Percentiles rank a stretch among this genome's conserved stretches.
phyloP scores from a whole-genome alignment of 2,797 vertebrate species.

The Alectoris magna region DNA sequence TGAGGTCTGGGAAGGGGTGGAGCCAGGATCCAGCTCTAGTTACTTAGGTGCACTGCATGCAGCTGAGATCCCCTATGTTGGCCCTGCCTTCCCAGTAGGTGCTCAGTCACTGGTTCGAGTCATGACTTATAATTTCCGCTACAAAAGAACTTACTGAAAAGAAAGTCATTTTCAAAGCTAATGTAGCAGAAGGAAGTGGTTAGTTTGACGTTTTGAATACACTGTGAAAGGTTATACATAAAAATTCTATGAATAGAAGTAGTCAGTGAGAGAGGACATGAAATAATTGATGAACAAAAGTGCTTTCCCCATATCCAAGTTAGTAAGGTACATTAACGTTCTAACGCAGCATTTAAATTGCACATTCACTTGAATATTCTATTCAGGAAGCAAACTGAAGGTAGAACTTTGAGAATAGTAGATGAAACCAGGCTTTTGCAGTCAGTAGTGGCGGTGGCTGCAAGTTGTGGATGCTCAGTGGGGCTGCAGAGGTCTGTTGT shows the following conservation, averaged over 20 bases:
- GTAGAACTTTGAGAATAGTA: not conserved
- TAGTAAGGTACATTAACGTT: not conserved
- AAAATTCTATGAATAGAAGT: not conserved
- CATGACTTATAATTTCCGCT: too few species aligned
- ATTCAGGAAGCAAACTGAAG: not conserved
- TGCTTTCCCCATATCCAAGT: not conserved
- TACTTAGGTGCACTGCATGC: too few species aligned
- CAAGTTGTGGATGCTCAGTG: not conserved
- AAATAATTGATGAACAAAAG: not conserved
- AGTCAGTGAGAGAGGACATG: not conserved
- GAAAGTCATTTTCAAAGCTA: not conserved
- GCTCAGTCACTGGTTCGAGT: too few species aligned
- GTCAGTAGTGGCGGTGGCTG: not conserved
- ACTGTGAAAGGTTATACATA: not conserved
- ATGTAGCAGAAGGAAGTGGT: not conserved
- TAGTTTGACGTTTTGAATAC: not conserved
- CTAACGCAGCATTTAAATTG: not conserved
- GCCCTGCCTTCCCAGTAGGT: too few species aligned
- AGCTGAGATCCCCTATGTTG: too few species aligned
- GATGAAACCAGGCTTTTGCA: not conserved
- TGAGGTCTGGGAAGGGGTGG: too few species aligned
- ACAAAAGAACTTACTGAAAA: not conserved
- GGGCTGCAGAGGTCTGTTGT: not conserved
- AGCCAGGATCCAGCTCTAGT: too few species aligned
- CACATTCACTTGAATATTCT: not conserved